Percentiles rank a stretch among this genome's conserved stretches.
Evolutionary conservation across 2,888 invertebrate genomes (phyloP).

Genomic region (Cosmorhoe ocellata): DNA sequence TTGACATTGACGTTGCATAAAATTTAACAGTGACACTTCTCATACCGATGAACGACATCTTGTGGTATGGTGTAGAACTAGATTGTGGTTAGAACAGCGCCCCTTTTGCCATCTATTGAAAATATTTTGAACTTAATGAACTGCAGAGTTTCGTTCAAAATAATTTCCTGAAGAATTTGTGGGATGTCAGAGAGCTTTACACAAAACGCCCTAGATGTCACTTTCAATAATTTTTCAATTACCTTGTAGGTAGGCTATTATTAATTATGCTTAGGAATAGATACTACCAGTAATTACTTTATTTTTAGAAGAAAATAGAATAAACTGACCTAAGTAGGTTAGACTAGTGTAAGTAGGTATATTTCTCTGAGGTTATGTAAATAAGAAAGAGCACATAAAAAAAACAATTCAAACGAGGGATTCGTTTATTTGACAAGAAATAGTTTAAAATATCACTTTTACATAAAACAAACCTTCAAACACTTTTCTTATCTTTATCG

Average conservation of each 20-base stretch:
- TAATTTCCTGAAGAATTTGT: no score
- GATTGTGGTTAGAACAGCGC: not conserved
- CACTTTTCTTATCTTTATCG: constrained; percentile 19
- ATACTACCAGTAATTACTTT: no score
- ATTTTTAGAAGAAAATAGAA: no score
- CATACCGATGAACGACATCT: no score
- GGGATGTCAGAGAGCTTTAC: not conserved
- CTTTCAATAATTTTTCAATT: not conserved
- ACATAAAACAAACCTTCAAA: constrained; percentile 50
- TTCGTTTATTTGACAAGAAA: constrained; percentile 69
- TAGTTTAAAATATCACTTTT: constrained; percentile 67
- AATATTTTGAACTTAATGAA: not conserved
- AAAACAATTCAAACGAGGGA: constrained; percentile 52
- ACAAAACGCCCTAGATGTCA: not conserved
- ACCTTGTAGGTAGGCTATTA: no score
- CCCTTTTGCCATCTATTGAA: constrained; percentile 1
- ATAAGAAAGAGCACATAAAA: constrained; percentile 15
- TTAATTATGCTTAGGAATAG: no score
- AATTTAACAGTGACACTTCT: not conserved
- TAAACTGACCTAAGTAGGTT: no score
- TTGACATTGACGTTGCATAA: not conserved
- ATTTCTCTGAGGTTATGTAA: no score
- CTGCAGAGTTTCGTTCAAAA: no score
- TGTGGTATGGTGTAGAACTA: not conserved
- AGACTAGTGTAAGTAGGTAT: no score